Conservation (phyloP, 2,888 invertebrate species). For the Cynaeus angustus region DNA sequence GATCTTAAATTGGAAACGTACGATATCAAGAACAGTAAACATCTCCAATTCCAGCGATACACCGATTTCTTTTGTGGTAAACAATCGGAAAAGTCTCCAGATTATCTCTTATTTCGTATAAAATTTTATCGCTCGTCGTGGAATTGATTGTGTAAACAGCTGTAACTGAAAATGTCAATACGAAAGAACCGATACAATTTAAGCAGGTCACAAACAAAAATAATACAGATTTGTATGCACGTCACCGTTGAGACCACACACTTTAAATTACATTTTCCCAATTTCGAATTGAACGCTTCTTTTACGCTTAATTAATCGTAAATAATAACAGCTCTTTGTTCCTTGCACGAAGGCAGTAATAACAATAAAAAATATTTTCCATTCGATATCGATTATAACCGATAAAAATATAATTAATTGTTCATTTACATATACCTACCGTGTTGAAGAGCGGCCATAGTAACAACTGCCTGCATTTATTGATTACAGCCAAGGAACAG, state of each 20-base stretch:
- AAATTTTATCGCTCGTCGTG: neutral
- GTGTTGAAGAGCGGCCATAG: slow-evolving; percentile 61
- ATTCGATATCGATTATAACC: neutral
- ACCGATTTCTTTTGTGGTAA: too few relatives aligned
- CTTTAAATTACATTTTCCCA: too few relatives aligned
- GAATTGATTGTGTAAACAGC: neutral
- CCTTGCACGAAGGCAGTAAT: too few relatives aligned
- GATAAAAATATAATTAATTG: neutral
- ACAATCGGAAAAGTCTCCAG: neutral
- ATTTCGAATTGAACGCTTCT: too few relatives aligned
- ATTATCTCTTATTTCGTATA: neutral
- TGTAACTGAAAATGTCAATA: neutral
- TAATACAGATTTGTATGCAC: too few relatives aligned
- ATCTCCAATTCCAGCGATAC: too few relatives aligned
- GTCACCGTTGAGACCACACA: too few relatives aligned
- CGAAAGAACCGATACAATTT: neutral
- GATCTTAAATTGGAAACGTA: too few relatives aligned
- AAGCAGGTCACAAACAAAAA: neutral
- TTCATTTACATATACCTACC: slow-evolving; percentile 54
- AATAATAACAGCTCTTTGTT: too few relatives aligned
- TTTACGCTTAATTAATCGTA: too few relatives aligned
- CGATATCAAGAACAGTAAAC: too few relatives aligned
- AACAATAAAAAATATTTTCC: too few relatives aligned
- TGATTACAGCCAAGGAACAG: slow-evolving; percentile 45
- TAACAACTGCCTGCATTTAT: slow-evolving; percentile 59